phyloP scores from a whole-genome alignment of 2,113 vertebrate genomes.

The Rousettus leschenaultii region DNA sequence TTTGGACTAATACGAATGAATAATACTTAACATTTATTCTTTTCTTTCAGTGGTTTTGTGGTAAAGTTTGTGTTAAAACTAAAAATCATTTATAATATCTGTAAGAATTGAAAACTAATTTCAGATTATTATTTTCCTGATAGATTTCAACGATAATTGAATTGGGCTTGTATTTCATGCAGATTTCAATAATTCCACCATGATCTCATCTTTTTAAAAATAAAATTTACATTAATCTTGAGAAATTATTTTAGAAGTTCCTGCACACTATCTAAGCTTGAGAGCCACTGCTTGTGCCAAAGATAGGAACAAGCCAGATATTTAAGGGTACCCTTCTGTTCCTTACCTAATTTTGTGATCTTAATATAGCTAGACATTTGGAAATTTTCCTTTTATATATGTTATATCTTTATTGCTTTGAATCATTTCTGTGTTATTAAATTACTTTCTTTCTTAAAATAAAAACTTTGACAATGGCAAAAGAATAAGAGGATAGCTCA shows the following conservation, averaged over 20 bases:
- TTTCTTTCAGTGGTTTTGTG: not conserved
- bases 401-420: not conserved
- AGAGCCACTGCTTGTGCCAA: not conserved
- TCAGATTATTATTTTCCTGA: constrained; percentile 3
- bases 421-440: constrained; percentile 18
- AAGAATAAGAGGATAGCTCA: not conserved
- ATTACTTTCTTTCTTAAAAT: constrained; percentile 52
- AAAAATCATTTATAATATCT: not conserved
- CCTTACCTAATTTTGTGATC: not conserved
- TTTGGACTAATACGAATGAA: not conserved
- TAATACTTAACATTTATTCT: not conserved
- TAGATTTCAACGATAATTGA: not conserved
- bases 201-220: not conserved
- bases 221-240: not conserved
- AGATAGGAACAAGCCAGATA: not conserved
- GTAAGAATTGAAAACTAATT: not conserved
- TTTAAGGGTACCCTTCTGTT: not conserved
- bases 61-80: not conserved
- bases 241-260: not conserved
- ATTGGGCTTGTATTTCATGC: not conserved
- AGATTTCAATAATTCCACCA: not conserved
- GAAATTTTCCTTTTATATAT: not conserved
- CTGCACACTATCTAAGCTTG: not conserved
- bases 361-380: not conserved
- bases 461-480: not conserved